A percentile compares a stretch with the other conserved stretches of the same genome.
These are phyloP conservation scores for Pseudorectes ferrugineus DNA, from an alignment of 2,113 vertebrate species.

Conservation along the genomic window DNA sequence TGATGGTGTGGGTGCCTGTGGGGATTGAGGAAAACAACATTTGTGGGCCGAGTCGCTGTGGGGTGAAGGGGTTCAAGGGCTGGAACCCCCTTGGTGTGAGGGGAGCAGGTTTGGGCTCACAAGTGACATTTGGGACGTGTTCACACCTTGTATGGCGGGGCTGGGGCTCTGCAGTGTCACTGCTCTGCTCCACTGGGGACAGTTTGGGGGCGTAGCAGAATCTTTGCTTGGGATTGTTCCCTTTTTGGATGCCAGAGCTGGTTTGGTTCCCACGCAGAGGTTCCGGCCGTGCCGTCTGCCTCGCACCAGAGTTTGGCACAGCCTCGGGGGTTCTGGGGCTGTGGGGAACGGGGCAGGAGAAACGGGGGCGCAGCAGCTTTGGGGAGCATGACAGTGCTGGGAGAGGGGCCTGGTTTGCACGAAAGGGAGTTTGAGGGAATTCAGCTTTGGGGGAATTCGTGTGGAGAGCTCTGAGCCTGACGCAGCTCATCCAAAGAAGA, in stretches of 20 bases:
- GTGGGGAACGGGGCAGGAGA: neutral
- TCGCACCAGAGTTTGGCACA: rapidly evolving
- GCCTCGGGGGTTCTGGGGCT: rapidly evolving
- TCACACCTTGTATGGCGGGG: rapidly evolving
- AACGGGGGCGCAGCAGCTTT: rapidly evolving
- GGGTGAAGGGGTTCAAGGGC: neutral
- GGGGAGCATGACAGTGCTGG: neutral
- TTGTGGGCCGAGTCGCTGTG: rapidly evolving
- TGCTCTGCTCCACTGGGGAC: neutral
- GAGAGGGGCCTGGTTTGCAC: neutral
- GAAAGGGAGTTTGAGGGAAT: neutral
- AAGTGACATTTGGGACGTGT: rapidly evolving
- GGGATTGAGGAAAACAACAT: rapidly evolving
- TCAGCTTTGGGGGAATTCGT: neutral
- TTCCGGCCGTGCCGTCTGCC: neutral
- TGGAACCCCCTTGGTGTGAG: neutral
- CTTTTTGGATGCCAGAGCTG: rapidly evolving
- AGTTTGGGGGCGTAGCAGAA: rapidly evolving
- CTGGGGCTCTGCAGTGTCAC: neutral
- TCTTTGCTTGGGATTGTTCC: neutral
- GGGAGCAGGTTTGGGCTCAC: neutral
- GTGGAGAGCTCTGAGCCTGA: neutral
- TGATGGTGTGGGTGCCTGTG: rapidly evolving
- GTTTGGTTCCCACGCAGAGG: rapidly evolving
- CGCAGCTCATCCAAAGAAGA: neutral